Evolutionary conservation across 2,113 vertebrate species (phyloP).

Genomic region (Hypanus sabinus): DNA sequence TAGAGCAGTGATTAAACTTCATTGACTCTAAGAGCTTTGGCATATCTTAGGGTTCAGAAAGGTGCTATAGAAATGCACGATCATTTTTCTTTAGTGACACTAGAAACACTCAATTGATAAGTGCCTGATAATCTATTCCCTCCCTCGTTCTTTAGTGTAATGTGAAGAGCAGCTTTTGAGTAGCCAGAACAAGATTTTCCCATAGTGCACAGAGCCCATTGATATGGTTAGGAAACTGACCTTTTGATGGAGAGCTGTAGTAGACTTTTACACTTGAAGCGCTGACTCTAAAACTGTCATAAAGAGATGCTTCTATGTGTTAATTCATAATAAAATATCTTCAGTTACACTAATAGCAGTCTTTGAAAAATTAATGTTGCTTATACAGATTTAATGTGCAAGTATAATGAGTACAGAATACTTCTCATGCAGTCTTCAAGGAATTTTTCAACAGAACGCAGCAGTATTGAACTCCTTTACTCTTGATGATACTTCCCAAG

Average conservation of each 20-base stretch:
- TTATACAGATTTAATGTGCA: slow-evolving; percentile 35
- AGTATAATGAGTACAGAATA: slow-evolving; percentile 33
- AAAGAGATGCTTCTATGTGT: slow-evolving; percentile 33
- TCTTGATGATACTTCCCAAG: slow-evolving; percentile 30
- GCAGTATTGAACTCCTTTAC: slow-evolving; percentile 31
- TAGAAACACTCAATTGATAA: neutral
- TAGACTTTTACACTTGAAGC: slow-evolving; percentile 21
- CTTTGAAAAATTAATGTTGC: slow-evolving; percentile 36
- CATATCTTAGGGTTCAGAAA: no score
- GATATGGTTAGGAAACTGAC: neutral
- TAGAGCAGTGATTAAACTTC: no score
- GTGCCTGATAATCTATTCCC: neutral
- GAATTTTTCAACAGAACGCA: slow-evolving; percentile 27
- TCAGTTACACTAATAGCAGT: slow-evolving; percentile 34
- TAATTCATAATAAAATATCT: slow-evolving; percentile 36
- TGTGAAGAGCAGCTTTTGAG: neutral
- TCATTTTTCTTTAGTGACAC: neutral
- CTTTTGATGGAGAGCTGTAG: slow-evolving; percentile 7
- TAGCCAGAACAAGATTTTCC: neutral
- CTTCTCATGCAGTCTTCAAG: slow-evolving; percentile 30
- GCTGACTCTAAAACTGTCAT: slow-evolving; percentile 33
- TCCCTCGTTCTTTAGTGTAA: neutral
- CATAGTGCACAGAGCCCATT: no score
- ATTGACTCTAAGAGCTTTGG: no score
- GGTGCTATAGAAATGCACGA: no score